phyloP scores from a whole-genome alignment of 2,888 invertebrate genomes.

The Acanthoscelides obtectus region DNA sequence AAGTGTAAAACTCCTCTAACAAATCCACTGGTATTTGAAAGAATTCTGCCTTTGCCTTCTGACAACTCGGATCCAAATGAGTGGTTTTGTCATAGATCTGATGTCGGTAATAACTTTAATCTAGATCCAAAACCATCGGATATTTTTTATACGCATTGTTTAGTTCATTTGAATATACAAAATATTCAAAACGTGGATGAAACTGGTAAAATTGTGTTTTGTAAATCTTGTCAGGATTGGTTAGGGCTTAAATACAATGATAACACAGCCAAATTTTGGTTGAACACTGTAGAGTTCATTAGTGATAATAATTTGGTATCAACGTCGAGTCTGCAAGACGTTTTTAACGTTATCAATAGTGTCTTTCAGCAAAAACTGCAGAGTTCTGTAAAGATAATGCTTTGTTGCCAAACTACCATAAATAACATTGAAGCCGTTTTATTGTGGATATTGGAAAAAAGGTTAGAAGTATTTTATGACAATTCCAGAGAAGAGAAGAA shows the following conservation, averaged over 20 bases:
- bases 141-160: conserved; percentile 56
- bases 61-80: conserved; percentile 57
- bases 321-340: conserved; percentile 47
- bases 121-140: conserved; percentile 52
- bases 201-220: conserved; percentile 53
- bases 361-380: conserved; percentile 52
- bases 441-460: conserved; percentile 60
- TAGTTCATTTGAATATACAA: conserved; percentile 44
- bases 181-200: conserved; percentile 47
- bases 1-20: conserved; percentile 37
- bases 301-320: conserved; percentile 29
- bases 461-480: conserved; percentile 50
- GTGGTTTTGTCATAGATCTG: conserved; percentile 61
- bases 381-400: conserved; percentile 53
- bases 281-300: conserved; percentile 52
- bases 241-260: conserved; percentile 51
- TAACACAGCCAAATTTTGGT: conserved; percentile 52
- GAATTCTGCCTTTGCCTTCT: conserved; percentile 60
- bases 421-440: conserved; percentile 52
- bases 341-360: conserved; percentile 52
- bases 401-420: conserved; percentile 49
- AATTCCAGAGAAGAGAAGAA: conserved; percentile 39
- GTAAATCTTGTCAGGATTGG: conserved; percentile 57
- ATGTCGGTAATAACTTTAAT: conserved; percentile 22
- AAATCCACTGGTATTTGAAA: conserved; percentile 47